These are phyloP conservation scores for Portevinia maculata DNA, from an alignment of 2,888 invertebrate genomes.

Conservation along the genomic window DNA sequence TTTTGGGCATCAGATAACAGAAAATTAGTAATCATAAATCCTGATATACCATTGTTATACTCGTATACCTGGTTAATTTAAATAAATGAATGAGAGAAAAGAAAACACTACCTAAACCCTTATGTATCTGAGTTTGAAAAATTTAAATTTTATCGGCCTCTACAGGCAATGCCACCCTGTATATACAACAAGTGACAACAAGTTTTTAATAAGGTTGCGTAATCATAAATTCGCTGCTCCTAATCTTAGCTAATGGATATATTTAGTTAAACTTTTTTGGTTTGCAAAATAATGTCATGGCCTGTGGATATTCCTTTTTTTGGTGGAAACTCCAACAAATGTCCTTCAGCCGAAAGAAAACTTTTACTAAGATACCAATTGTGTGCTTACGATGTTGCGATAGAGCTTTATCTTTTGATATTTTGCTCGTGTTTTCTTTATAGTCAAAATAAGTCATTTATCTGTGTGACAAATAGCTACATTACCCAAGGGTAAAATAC, in stretches of 20 bases:
- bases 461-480: slow-evolving; percentile 31
- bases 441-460: slow-evolving; percentile 35
- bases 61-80: no score
- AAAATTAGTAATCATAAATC: no score
- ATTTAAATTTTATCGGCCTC: no score
- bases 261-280: neutral
- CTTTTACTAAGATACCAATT: neutral
- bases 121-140: no score
- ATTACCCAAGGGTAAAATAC: slow-evolving; percentile 22
- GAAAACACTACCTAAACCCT: no score
- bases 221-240: no score
- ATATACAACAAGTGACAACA: no score
- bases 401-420: neutral
- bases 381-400: neutral
- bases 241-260: neutral
- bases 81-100: no score
- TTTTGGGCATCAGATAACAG: no score
- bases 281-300: neutral
- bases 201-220: no score
- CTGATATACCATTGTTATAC: no score
- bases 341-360: neutral
- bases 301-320: neutral
- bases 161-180: no score
- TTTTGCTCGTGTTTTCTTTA: slow-evolving; percentile 1
- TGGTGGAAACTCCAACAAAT: neutral